Base-by-base conservation (phyloP, 2,888 invertebrate genomes). In the Eupithecia abbreviata region DNA sequence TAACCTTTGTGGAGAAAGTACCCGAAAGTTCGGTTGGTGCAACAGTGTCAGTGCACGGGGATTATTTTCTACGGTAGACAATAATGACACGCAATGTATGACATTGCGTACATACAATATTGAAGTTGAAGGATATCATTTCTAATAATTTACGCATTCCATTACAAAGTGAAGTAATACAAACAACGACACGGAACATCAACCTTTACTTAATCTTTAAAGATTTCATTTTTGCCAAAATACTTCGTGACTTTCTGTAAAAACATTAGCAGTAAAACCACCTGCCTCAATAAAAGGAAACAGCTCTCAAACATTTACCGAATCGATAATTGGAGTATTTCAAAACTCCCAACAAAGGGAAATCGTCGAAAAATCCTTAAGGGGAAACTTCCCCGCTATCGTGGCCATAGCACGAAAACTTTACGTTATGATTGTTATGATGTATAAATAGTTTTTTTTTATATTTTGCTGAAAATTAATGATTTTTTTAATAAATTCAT, bases 311-410 rank as follows among this genome's bases (percentile, higher is more conserved):
- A 78, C 75, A 78, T 80, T 73, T 79, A 74, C 77, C 75, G 73
- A 79, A 82, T 81, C 81, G 81, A 82, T 78, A 71, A 81, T 77
- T 77, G 75, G 77, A 78, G 80, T 80, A 81, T 80, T 81, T 79
- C 77, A 79, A 81, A 80, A 79, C 76, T 71, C 73, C 76, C 78
- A 77, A 82, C 80, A 75, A 78, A 80, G 77, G 73, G 78, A 77
- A 80, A 79, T 73, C 73, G 76, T 49, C 74, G 75, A 81, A 82
- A 81, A 81, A 77, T 66, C 74, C 71, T 69, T 73, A 72, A 78
- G 42, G 76, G 74, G 72, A 76, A 78, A 72, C 69, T 76, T 78
- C 43, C 68, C 45, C 47, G 58, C 72, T 78, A 51, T 12, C 18
- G 62, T 42, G n/a, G 47, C 43, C 41, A 55, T 69, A 72, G 77